Evolutionary conservation across 2,888 invertebrate genomes (phyloP).

Genomic region (Caenorhabditis virilis): DNA sequence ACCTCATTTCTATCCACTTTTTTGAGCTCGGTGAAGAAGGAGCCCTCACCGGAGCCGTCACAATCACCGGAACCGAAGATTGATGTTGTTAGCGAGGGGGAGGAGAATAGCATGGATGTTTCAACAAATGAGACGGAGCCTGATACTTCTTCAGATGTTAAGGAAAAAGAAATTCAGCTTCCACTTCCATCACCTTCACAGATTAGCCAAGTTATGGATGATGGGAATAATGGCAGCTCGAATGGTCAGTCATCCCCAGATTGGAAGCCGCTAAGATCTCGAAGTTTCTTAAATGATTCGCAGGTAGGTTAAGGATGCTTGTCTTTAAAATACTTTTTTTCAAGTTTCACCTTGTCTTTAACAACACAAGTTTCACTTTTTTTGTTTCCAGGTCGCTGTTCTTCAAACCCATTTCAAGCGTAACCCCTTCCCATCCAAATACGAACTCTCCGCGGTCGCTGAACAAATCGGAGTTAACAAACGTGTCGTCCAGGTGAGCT

Average conservation of each 20-base stretch:
- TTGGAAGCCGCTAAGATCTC: slow-evolving; percentile 73
- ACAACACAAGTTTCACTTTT: too few species aligned
- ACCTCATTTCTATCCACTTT: slow-evolving; percentile 15
- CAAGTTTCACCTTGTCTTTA: too few species aligned
- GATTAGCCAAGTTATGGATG: background rate
- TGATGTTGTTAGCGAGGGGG: slow-evolving; percentile 26
- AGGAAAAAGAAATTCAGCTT: slow-evolving; percentile 3
- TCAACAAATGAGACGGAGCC: slow-evolving; percentile 10
- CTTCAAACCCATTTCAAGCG: slow-evolving; percentile 86
- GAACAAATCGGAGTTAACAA: slow-evolving; percentile 77
- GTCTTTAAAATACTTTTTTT: too few species aligned
- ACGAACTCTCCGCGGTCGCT: slow-evolving; percentile 88
- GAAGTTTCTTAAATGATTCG: slow-evolving; percentile 91
- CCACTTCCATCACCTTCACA: background rate
- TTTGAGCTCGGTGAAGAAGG: background rate
- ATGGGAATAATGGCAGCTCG: background rate
- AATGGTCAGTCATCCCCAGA: slow-evolving; percentile 37
- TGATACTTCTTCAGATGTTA: slow-evolving; percentile 8
- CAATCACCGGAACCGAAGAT: slow-evolving; percentile 29
- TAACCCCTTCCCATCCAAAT: slow-evolving; percentile 90
- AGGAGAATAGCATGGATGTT: background rate
- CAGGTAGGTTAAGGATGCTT: too few species aligned
- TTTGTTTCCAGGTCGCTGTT: too few species aligned
- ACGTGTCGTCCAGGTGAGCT: slow-evolving; percentile 77
- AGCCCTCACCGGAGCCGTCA: slow-evolving; percentile 1